Percentiles rank a stretch among this genome's conserved stretches.
phyloP scores from a whole-genome alignment of 1,140 invertebrate genomes.

The Bathynomus jamesi region DNA sequence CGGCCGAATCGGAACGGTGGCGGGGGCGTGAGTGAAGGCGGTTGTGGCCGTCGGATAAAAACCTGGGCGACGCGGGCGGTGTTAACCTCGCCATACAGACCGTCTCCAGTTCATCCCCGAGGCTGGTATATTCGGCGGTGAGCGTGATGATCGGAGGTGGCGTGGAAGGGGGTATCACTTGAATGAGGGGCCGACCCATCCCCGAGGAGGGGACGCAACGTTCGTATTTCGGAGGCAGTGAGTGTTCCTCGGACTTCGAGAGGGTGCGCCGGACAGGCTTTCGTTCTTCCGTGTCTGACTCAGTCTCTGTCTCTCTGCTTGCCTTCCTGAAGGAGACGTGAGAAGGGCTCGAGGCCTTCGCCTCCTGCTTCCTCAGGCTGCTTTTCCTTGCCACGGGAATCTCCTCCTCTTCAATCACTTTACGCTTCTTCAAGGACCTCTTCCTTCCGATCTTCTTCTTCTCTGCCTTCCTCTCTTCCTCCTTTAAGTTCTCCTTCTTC shows the following conservation, averaged over 20 bases:
- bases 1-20: constrained; percentile 23
- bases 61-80: constrained; percentile 48
- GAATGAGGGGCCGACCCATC: constrained; percentile 45
- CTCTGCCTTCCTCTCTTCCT: neutral
- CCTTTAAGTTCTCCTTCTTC: neutral
- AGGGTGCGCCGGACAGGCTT: constrained; percentile 39
- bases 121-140: constrained; percentile 77
- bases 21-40: constrained; percentile 43
- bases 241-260: constrained; percentile 48
- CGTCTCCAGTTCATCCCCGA: constrained; percentile 71
- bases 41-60: constrained; percentile 71
- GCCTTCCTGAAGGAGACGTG: constrained; percentile 23
- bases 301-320: neutral
- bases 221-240: constrained; percentile 43
- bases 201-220: constrained; percentile 21
- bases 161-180: constrained; percentile 50
- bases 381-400: too few species aligned
- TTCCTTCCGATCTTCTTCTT: constrained; percentile 1
- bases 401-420: neutral
- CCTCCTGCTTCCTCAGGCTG: neutral
- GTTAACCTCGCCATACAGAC: constrained; percentile 41
- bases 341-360: constrained; percentile 19
- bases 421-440: neutral
- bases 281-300: constrained; percentile 33
- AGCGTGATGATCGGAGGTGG: constrained; percentile 64